Evolutionary conservation across 2,888 invertebrate species (phyloP).

Genomic region (Mantis religiosa): DNA sequence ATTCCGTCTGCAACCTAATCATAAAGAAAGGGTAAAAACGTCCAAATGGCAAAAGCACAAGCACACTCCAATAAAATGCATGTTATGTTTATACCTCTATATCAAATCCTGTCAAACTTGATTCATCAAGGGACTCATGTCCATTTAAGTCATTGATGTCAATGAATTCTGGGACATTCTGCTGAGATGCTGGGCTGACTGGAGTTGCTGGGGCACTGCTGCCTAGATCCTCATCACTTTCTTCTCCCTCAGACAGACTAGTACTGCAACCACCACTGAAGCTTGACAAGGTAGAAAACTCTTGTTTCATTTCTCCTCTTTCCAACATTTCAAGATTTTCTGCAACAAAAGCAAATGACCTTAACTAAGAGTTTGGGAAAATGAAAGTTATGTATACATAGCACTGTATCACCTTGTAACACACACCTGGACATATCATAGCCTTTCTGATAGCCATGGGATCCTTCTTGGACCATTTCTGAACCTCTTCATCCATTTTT

Average conservation of each 20-base stretch:
- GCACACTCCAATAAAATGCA: neutral
- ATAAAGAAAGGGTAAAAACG: neutral
- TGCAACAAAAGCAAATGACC: slow-evolving; percentile 38
- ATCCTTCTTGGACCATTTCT: slow-evolving; percentile 96
- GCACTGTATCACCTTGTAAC: neutral
- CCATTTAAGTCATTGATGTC: slow-evolving; percentile 11
- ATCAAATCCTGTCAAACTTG: slow-evolving; percentile 50
- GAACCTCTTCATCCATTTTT: slow-evolving; percentile 98
- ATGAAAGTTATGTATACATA: neutral
- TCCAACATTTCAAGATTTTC: slow-evolving; percentile 79
- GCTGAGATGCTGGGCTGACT: slow-evolving; percentile 28
- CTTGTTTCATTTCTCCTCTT: slow-evolving; percentile 82
- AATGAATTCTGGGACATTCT: slow-evolving; percentile 9
- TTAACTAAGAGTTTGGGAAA: neutral
- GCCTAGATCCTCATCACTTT: slow-evolving; percentile 34
- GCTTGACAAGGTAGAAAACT: slow-evolving; percentile 34
- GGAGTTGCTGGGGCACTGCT: slow-evolving; percentile 42
- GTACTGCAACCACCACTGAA: slow-evolving; percentile 1
- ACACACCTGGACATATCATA: slow-evolving; percentile 84
- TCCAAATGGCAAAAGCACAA: neutral
- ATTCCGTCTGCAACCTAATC: slow-evolving; percentile 50
- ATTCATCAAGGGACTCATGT: slow-evolving; percentile 38
- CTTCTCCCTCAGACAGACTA: slow-evolving; percentile 15
- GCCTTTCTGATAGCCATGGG: slow-evolving; percentile 86
- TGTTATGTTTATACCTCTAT: slow-evolving; percentile 48